These are phyloP conservation scores for Oncorhynchus kisutch DNA, from an alignment of 2,113 vertebrate genomes.

Conservation along the genomic window DNA sequence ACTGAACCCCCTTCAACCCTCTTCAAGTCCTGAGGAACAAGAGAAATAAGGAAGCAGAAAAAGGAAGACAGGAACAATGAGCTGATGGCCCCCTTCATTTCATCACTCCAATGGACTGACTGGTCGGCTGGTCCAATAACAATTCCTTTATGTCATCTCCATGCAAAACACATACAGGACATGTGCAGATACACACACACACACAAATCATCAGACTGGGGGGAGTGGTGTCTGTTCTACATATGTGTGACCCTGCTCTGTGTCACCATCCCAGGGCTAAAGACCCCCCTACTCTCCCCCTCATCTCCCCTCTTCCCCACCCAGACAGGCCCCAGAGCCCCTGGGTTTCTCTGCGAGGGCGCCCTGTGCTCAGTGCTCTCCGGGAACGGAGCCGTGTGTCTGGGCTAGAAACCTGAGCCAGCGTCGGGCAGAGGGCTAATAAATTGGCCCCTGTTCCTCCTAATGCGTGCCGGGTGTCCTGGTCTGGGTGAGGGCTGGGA, in stretches of 20 bases:
- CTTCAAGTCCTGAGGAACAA: neutral
- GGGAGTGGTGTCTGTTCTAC: neutral
- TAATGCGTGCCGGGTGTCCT: conserved; percentile 19
- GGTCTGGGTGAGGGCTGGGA: neutral
- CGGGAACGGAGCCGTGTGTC: neutral
- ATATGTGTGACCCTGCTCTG: neutral
- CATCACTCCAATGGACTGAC: neutral
- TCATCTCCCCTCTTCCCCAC: neutral
- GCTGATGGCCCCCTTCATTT: neutral
- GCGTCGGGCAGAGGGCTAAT: neutral
- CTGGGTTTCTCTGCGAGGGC: neutral
- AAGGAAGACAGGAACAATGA: neutral
- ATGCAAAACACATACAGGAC: neutral
- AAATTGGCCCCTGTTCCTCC: conserved; percentile 12
- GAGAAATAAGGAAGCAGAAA: conserved; percentile 9
- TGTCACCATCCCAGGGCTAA: neutral
- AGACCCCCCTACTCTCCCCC: neutral
- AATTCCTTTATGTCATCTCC: neutral
- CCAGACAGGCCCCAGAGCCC: too few species aligned
- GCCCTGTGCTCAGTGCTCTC: neutral
- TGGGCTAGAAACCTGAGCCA: conserved; percentile 27
- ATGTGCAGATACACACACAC: neutral
- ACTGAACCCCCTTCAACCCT: neutral
- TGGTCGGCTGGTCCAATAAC: neutral
- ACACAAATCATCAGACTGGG: neutral